Evolutionary conservation across 1,140 invertebrate genomes (phyloP), one percentile per base, ranked within the genome.

Genomic region (Nautilus pompilius): DNA sequence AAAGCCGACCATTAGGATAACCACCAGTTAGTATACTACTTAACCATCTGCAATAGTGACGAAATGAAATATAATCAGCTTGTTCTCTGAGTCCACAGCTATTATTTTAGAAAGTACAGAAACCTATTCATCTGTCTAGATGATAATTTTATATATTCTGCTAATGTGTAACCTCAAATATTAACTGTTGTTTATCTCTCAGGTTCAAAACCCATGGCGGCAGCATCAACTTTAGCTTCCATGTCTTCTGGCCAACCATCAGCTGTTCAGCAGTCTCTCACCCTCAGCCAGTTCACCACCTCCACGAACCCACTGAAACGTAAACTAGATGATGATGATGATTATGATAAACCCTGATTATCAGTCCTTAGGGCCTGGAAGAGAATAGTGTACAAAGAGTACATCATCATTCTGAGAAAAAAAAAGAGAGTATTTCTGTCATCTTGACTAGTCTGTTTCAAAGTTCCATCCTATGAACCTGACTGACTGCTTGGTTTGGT

Each of bases 291-390:
- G n/a, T n/a, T n/a, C n/a, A n/a, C n/a, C n/a, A n/a, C n/a, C n/a
- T n/a, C n/a, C n/a, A n/a, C n/a, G n/a, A 77, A 77, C 54, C 68
- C 74, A 8, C 58, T 76, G 1, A 78, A 76, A 36, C 61, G 74
- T 26, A 76, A 76, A 62, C 56, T 69, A 24, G 71, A 76, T 26
- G 76, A 78, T 33, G 73, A 77, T 65, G 73, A 77, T 65, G 76
- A 78, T 65, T 76, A 78, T 60, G 74, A 78, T 58, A 69, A 57
- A 17, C n/a, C 24, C 13, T 57, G 55, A 57, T n/a, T n/a, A n/a
- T n/a, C n/a, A n/a, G n/a, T n/a, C n/a, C n/a, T n/a, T n/a, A n/a
- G n/a, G n/a, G n/a, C n/a, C n/a, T n/a, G n/a, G n/a, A n/a, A n/a
- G n/a, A n/a, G n/a, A n/a, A n/a, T n/a, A n/a, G n/a, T n/a, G n/a